Evolutionary conservation across 1,140 invertebrate species (phyloP), one percentile per base, ranked within the genome.

Genomic region (Batillaria attramentaria): DNA sequence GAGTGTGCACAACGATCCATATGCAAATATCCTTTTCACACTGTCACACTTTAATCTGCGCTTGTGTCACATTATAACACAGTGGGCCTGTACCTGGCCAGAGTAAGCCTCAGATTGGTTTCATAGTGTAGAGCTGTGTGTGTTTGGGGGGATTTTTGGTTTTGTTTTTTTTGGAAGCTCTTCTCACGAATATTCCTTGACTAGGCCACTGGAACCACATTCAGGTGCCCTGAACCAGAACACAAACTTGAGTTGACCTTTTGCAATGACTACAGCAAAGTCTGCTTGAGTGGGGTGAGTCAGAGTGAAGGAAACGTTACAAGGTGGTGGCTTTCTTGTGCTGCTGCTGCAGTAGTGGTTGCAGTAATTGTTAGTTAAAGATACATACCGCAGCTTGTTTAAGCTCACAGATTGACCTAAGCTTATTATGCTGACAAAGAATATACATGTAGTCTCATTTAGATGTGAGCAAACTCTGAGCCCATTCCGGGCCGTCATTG

Each of bases 191-290:
- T 62, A 37, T 54, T 54, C 50, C 72, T 73, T 73, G 35, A 73
- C 72, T 24, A 46, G 2, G 39, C 3, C 33, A 73, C 72, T 73
- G 72, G 72, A 13, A 57, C 2, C 24, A 39, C 13, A 20, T 57
- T 39, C 72, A 80, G 31, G 31, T 80, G 79, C 33, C 79, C 79
- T 31, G 42, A 41, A 35, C 66, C 79, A 60, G 33, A 31, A 0
- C 18, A 33, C 50, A 80, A 77, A 50, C 24, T 18, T 65, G 33
- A 77, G 37, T 8, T 28, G 18, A 46, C 35, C 1, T 80, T 60
- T 42, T 80, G 79, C 57, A 65, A 65, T 37, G 31, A 77, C 39
- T 46, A 42, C 43, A 73, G 37, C 50, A 77, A 77, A 77, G 79
- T 80, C 4, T 80, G 79, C 66, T 16, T 5, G 1, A 42, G 28